Evolutionary conservation across 1,140 invertebrate genomes (phyloP).

Genomic region (Drosophila novamexicana): DNA sequence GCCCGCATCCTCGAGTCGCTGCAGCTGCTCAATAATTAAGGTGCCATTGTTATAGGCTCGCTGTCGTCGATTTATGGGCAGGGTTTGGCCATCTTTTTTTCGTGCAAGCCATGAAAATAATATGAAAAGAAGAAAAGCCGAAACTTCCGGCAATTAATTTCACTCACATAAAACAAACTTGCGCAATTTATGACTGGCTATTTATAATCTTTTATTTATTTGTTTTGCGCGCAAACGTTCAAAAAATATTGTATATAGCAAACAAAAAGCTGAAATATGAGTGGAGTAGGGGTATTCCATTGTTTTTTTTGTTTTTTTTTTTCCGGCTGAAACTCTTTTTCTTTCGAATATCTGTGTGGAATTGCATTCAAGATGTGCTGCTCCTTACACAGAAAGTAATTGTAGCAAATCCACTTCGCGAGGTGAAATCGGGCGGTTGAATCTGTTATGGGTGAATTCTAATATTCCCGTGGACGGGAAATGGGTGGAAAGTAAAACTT

Average conservation of each 20-base stretch:
- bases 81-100: slow-evolving; percentile 89
- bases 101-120: background rate
- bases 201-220: slow-evolving; percentile 38
- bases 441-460: too few species aligned
- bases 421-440: too few species aligned
- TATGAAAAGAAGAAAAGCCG: background rate
- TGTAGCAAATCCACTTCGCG: too few species aligned
- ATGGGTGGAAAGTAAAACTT: too few species aligned
- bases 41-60: slow-evolving; percentile 94
- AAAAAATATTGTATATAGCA: background rate
- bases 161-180: slow-evolving; percentile 65
- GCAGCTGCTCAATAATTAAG: slow-evolving; percentile 92
- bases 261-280: too few species aligned
- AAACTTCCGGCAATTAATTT: slow-evolving; percentile 72
- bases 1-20: slow-evolving; percentile 91
- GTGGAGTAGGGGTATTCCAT: background rate
- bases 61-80: slow-evolving; percentile 94
- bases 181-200: slow-evolving; percentile 62
- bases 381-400: too few species aligned
- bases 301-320: too few species aligned
- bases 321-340: too few species aligned
- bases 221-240: background rate
- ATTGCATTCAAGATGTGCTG: too few species aligned
- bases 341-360: too few species aligned
- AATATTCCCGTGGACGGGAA: too few species aligned